A percentile compares a stretch with the other conserved stretches of the same genome.
phyloP scores from a whole-genome alignment of 2,888 invertebrate genomes.

The Drosophila kokeensis region DNA sequence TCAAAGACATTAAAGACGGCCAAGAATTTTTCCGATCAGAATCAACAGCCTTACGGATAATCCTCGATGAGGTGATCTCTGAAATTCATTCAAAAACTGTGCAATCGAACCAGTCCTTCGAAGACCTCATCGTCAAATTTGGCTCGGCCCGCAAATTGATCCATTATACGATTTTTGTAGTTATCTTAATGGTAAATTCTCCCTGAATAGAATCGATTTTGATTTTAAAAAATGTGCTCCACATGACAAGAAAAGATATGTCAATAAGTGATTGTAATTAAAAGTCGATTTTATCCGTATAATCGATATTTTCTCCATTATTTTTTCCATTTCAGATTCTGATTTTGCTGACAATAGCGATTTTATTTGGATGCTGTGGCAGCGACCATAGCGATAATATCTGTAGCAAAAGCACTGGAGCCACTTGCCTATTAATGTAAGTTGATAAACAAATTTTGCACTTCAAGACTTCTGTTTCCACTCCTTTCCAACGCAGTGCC shows the following conservation, averaged over 20 bases:
- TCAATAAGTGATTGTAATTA: background rate
- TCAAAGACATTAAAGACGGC: background rate
- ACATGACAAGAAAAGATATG: background rate
- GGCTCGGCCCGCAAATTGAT: background rate
- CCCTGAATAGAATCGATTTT: background rate
- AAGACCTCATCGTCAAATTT: background rate
- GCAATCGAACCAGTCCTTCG: background rate
- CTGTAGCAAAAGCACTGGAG: background rate
- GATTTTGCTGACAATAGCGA: background rate
- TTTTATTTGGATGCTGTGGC: background rate
- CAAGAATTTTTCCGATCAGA: background rate
- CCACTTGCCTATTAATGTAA: background rate
- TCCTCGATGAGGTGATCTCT: background rate
- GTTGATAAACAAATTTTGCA: background rate
- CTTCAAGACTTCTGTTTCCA: background rate
- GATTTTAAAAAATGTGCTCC: background rate
- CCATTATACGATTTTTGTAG: background rate
- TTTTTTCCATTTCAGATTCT: background rate
- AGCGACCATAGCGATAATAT: background rate
- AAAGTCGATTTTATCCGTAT: background rate
- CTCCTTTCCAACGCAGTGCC: background rate
- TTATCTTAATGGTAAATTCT: background rate
- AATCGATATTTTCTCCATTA: background rate
- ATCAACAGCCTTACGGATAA: background rate
- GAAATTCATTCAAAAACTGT: conserved; percentile 2